These are phyloP conservation scores for Epinotia ramella DNA, from an alignment of 2,888 invertebrate genomes.

Conservation along the genomic window DNA sequence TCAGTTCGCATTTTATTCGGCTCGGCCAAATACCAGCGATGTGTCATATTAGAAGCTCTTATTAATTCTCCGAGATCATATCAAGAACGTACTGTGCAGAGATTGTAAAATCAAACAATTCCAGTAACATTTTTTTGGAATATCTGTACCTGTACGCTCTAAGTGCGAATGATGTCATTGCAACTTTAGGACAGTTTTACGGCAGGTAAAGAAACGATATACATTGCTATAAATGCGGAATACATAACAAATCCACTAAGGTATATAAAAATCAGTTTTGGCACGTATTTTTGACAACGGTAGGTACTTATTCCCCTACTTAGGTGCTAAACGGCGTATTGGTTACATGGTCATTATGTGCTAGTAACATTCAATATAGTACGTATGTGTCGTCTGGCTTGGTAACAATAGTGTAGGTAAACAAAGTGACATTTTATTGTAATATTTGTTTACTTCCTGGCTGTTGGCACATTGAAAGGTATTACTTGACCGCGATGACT, in stretches of 20 bases:
- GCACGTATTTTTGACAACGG: slow-evolving; percentile 43
- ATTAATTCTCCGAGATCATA: too few species aligned
- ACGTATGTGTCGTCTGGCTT: slow-evolving; percentile 60
- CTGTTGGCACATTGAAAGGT: too few species aligned
- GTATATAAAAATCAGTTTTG: slow-evolving; percentile 46
- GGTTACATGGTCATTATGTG: slow-evolving; percentile 57
- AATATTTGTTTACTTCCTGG: background rate
- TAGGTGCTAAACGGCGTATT: slow-evolving; percentile 50
- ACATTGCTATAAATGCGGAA: background rate
- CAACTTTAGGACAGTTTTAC: background rate
- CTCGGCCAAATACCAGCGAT: too few species aligned
- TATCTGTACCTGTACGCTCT: background rate
- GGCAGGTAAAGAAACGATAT: background rate
- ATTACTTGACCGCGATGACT: too few species aligned
- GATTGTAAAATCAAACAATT: background rate
- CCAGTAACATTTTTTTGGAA: background rate
- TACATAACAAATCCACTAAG: slow-evolving; percentile 31
- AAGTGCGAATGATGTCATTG: background rate
- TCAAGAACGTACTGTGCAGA: too few species aligned
- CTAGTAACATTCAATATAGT: slow-evolving; percentile 67
- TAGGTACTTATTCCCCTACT: slow-evolving; percentile 30
- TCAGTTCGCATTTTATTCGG: too few species aligned
- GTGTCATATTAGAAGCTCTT: too few species aligned
- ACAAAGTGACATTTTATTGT: slow-evolving; percentile 19
- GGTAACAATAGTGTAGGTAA: slow-evolving; percentile 48